Evolutionary conservation across 2,797 vertebrate species (phyloP).

Genomic region (Enteromius argenteus): DNA sequence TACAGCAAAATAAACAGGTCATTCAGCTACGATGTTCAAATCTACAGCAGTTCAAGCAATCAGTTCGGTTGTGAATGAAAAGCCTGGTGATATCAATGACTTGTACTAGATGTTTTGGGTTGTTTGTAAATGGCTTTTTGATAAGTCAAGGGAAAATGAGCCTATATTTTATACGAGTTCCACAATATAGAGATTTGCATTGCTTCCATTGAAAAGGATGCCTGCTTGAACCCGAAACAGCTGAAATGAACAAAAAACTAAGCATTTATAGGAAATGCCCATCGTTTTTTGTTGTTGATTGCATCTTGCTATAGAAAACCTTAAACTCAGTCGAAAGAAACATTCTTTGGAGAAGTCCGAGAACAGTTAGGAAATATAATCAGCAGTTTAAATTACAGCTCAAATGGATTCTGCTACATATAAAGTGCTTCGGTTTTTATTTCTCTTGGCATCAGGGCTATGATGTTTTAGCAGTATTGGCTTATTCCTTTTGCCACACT

Average conservation of each 20-base stretch:
- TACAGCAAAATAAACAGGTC: constrained; percentile 41
- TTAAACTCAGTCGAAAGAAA: constrained; percentile 34
- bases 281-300: constrained; percentile 24
- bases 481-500: constrained; percentile 36
- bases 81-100: not conserved
- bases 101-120: constrained; percentile 21
- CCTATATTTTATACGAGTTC: not conserved
- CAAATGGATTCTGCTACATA: constrained; percentile 59
- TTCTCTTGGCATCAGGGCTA: constrained; percentile 38
- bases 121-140: constrained; percentile 53
- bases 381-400: constrained; percentile 59
- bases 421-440: constrained; percentile 64
- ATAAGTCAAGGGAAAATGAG: constrained; percentile 33
- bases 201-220: not conserved
- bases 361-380: constrained; percentile 21
- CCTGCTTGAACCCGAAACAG: constrained; percentile 9
- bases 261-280: constrained; percentile 22
- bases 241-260: not conserved
- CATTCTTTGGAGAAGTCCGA: constrained; percentile 57
- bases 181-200: constrained; percentile 34
- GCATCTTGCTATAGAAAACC: constrained; percentile 37
- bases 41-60: constrained; percentile 46
- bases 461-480: constrained; percentile 34
- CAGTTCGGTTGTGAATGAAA: constrained; percentile 30
- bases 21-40: constrained; percentile 33